Base-by-base conservation (phyloP, 2,888 invertebrate species). In the Hanleya hanleyi region DNA sequence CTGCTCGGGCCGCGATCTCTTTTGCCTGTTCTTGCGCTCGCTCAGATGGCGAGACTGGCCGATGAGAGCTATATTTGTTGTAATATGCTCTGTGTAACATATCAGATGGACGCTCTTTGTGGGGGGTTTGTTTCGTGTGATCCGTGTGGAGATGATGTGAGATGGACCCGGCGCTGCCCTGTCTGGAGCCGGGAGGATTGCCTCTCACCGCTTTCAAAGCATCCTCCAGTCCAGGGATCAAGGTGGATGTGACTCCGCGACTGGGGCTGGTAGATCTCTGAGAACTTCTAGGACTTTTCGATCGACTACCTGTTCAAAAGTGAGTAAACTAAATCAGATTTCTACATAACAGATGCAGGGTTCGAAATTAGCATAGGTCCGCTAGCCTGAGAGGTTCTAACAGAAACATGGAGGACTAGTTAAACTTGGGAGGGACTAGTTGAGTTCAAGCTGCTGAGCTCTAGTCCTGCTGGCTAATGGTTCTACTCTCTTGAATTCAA, bases 201-300 rank as follows among this genome's bases (percentile, higher is more conserved):
- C 86, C 84, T 64, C 86, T 71, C 9, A 88, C 83, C 47, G 86
- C 67, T 47, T 77, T 76, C 57, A 88, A 73, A 26, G 87, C 86
- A 50, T 87, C 86, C 5, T 88, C 88, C n/a, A 87, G 69, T n/a
- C 74, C 75, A 35, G 76, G 57, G 9, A 57, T 57, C 29, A 57
- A 32, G 29, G 32, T 15, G 18, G 57, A 57, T 1, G 57, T 57
- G 22, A 57, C 57, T 22, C 57, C 57, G 15, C 57, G 57, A 4
- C 12, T 57, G 22, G 57, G 57, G 32, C 57, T 57, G 5, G 32
- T 12, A 12, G 68, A 50, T 9, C 50, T 22, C 33, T 50, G 50
- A 22, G 68, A 51, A 49, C 32, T 18, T n/a, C n/a, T n/a, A n/a
- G n/a, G n/a, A n/a, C n/a, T n/a, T n/a, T n/a, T n/a, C n/a, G n/a